phyloP scores from a whole-genome alignment of 2,797 vertebrate genomes.

The Acropternis orthonyx region DNA sequence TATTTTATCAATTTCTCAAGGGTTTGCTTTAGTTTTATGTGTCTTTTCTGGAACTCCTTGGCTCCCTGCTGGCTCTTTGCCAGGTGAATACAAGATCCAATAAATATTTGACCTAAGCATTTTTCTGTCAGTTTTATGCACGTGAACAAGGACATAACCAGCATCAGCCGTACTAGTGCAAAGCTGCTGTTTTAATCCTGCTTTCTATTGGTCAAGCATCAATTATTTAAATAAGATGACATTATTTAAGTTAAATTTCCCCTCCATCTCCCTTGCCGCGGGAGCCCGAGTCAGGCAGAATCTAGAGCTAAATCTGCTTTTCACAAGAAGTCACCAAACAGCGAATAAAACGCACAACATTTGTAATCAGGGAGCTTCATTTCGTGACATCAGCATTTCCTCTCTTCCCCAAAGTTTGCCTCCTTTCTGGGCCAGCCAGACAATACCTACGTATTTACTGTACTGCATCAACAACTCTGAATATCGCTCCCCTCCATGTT shows the following conservation, averaged over 20 bases:
- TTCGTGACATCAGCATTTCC: not conserved
- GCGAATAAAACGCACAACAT: not conserved
- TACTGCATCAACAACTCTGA: accelerated
- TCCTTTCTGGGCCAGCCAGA: not conserved
- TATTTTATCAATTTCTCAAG: not conserved
- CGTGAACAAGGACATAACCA: not conserved
- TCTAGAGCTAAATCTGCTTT: not conserved
- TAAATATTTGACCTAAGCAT: not conserved
- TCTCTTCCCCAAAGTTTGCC: not conserved
- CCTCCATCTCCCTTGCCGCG: not conserved
- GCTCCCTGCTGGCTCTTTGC: not conserved
- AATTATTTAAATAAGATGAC: not conserved
- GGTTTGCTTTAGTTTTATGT: not conserved
- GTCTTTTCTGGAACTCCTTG: not conserved
- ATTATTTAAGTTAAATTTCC: not conserved
- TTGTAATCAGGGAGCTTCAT: not conserved
- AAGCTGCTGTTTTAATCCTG: not conserved
- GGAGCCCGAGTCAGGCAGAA: not conserved
- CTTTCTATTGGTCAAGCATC: not conserved
- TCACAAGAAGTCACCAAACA: not conserved
- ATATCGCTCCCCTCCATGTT: not conserved
- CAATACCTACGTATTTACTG: not conserved
- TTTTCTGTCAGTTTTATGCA: not conserved
- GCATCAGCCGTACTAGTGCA: not conserved
- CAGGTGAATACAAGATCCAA: not conserved